A percentile compares a stretch with the other conserved stretches of the same genome.
These are phyloP conservation scores for Myotis pilosus DNA, from an alignment of 2,797 vertebrate species.

Conservation along the genomic window DNA sequence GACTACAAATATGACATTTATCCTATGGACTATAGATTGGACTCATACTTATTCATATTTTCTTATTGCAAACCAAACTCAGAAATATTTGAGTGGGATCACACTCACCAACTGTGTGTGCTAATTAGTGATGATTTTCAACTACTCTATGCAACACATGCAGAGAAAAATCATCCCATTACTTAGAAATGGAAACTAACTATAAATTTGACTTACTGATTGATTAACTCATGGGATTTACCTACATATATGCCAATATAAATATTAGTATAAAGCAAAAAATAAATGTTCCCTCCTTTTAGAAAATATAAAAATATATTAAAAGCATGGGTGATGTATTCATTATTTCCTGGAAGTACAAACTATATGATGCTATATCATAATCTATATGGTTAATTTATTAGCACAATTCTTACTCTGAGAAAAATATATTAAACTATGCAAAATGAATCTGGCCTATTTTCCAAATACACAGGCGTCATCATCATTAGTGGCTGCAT, in stretches of 20 bases:
- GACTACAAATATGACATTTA: neutral
- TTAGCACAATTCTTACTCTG: neutral
- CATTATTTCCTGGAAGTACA: neutral
- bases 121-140: neutral
- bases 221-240: constrained; percentile 1
- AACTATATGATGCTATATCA: neutral
- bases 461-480: constrained; percentile 25
- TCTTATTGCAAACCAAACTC: constrained; percentile 33
- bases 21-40: neutral
- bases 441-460: neutral
- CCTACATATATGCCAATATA: neutral
- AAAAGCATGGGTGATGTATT: neutral
- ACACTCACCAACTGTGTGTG: neutral
- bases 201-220: constrained; percentile 4
- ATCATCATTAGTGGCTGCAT: constrained; percentile 14
- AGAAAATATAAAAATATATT: constrained; percentile 14
- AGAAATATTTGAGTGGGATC: neutral
- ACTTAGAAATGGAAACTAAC: neutral
- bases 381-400: constrained; percentile 10
- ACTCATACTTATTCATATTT: neutral
- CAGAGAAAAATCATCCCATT: neutral
- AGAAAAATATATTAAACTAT: neutral
- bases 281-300: neutral
- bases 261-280: neutral
- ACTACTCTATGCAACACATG: neutral